These are phyloP conservation scores for Toxotes chatareus DNA, from an alignment of 2,113 vertebrate genomes.

Conservation along the genomic window DNA sequence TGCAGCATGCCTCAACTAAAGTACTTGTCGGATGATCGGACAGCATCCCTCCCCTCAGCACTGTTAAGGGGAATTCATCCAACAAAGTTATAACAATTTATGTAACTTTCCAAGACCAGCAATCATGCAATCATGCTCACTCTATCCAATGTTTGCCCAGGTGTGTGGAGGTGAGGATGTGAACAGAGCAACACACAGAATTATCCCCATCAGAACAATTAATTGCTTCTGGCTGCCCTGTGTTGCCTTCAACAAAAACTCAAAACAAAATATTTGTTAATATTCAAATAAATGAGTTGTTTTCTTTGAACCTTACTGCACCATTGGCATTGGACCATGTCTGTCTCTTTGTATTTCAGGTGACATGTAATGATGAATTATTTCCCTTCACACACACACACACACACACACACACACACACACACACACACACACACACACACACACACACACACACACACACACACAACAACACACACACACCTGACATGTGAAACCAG, in stretches of 20 bases:
- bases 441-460: not conserved
- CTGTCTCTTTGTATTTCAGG: slow-evolving; percentile 12
- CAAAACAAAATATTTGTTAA: not conserved
- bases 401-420: not conserved
- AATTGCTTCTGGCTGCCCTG: not conserved
- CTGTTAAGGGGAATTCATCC: not conserved
- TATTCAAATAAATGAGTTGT: not conserved
- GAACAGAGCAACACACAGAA: not conserved
- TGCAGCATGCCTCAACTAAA: not conserved
- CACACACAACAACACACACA: slow-evolving; percentile 16
- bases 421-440: slow-evolving; percentile 11
- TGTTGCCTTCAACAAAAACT: not conserved
- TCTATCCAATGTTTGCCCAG: not conserved
- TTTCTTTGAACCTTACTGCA: not conserved
- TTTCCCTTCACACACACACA: slow-evolving; percentile 22
- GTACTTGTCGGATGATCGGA: not conserved
- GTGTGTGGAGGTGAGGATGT: not conserved
- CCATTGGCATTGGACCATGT: not conserved
- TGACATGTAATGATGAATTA: slow-evolving; percentile 13
- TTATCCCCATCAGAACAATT: not conserved
- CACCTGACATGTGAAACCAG: slow-evolving; percentile 65
- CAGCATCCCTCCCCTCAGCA: no score
- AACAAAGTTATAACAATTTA: not conserved
- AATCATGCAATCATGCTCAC: not conserved
- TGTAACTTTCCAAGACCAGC: not conserved